Base-by-base conservation (phyloP, 2,113 vertebrate genomes). In the Poeciliopsis retropinna region DNA sequence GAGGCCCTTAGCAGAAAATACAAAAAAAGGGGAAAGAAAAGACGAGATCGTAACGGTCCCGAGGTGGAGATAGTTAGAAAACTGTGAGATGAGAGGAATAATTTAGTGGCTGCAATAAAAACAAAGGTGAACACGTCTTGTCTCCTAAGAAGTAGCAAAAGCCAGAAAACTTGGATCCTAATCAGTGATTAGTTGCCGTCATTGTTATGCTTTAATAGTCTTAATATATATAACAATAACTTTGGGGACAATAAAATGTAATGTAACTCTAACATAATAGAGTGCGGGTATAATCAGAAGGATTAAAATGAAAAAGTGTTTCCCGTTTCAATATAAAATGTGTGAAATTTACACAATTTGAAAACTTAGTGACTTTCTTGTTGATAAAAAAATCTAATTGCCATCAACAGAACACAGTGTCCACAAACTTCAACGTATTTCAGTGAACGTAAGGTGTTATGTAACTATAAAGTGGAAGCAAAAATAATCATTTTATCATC, bases 11-110 rank as follows among this genome's bases (percentile, higher is more conserved):
- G 1, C 9, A 66, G 41, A 39, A 70, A n/a, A 70, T 70, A 72
- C 72, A 79, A 73, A 73, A 80, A 82, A 75, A 68, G 64, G 70
- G 67, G 29, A 29, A 47, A 29, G 80, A 79, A 76, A 67, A 76
- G 73, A 85, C 82, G 69, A 79, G 67, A 32, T 85, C 39, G 64
- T 84, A 85, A 82, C 78, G 75, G 82, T 84, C 85, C 80, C 77
- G 4, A 30, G 67, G 80, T 12, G n/a, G 62, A 66, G 66, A 67
- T 68, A 66, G 67, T 82, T 60, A 70, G 83, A 60, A 81, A 85
- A 76, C 65, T 71, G 70, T 39, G 78, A 80, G 77, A 54, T 81
- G 70, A 81, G 69, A 41, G 72, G 76, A 84, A 79, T 75, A 84
- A 67, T 44, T 76, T 78, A 78, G 15, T 0, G 11, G 37, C 30